Evolutionary conservation across 1,140 invertebrate species (phyloP), one percentile per base, ranked within the genome.

Genomic region (Atta texana): DNA sequence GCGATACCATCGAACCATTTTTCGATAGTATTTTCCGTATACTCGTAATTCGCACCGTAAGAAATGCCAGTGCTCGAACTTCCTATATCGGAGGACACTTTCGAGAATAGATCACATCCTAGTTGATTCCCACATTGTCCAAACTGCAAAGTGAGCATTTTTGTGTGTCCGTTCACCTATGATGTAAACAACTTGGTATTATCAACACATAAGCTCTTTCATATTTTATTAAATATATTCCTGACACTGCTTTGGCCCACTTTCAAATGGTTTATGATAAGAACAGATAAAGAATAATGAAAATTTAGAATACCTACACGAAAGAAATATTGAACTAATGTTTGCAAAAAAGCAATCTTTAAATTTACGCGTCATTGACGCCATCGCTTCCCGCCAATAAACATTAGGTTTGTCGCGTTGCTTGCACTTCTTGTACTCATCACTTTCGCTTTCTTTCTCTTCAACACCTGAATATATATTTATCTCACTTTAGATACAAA

Each of bases 61-160:
- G 90, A 81, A 3, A 93, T 85, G 51, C 88, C 92, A 8, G 88
- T 85, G 87, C 91, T 92, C 16, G 80, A 72, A 1, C 85, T 85
- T 34, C 92, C 78, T n/a, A 96, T 77, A 85, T 96, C 96, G 12
- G 93, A 87, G 12, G 92, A 93, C 39, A 96, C 81, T 69, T 93
- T 93, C 4, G 92, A 90, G 78, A 95, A 96, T 14, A 96, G 92
- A 3, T 93, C 92, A 71, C 95, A 91, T 14, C 96, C 96, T 28
- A 96, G 74, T 92, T 96, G 96, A 93, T 96, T 96, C n/a, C 96
- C 96, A 92, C 96, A 96, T 88, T 96, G 96, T 18, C 96, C 96
- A 87, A 96, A 96, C 91, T 96, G 96, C 69, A 96, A 72, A 14
- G 94, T 95, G 10, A 96, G 85, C 93, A 96, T 95, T 7, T 49